phyloP scores from a whole-genome alignment of 2,888 invertebrate genomes.

The Cryptosula pallasiana region DNA sequence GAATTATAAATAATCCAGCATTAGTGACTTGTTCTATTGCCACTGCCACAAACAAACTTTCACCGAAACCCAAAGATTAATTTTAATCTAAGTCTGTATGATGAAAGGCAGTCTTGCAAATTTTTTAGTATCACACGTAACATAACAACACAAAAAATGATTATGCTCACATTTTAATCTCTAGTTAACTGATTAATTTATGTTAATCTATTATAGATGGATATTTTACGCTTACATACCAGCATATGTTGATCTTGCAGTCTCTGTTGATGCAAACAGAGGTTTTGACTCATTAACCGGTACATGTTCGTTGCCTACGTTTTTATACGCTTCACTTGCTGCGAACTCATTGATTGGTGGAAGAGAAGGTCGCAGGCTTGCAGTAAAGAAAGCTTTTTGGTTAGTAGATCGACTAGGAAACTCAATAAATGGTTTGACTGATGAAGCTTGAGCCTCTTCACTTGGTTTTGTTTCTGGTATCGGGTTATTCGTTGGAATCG shows the following conservation, averaged over 20 bases:
- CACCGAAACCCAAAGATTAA: too few relatives aligned
- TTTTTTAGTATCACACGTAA: too few relatives aligned
- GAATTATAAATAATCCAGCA: too few relatives aligned
- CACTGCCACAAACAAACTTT: too few relatives aligned
- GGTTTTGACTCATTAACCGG: too few relatives aligned
- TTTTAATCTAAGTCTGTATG: too few relatives aligned
- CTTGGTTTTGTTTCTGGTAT: neutral
- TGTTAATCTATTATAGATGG: too few relatives aligned
- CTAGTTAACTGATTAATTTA: too few relatives aligned
- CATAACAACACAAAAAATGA: too few relatives aligned
- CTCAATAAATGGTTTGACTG: neutral
- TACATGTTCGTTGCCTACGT: neutral
- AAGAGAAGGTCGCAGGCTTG: neutral
- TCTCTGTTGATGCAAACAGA: neutral
- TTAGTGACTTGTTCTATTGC: too few relatives aligned
- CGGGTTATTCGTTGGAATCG: neutral
- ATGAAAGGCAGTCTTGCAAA: too few relatives aligned
- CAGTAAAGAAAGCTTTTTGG: constrained; percentile 13
- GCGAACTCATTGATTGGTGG: neutral
- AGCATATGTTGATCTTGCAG: neutral
- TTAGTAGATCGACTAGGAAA: neutral
- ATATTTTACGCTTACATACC: neutral
- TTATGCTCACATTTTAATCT: too few relatives aligned
- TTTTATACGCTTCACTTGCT: neutral
- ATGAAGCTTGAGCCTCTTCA: neutral